Evolutionary conservation across 2,113 vertebrate genomes (phyloP), one percentile per base, ranked within the genome.

Genomic region (Bubalus kerabau): DNA sequence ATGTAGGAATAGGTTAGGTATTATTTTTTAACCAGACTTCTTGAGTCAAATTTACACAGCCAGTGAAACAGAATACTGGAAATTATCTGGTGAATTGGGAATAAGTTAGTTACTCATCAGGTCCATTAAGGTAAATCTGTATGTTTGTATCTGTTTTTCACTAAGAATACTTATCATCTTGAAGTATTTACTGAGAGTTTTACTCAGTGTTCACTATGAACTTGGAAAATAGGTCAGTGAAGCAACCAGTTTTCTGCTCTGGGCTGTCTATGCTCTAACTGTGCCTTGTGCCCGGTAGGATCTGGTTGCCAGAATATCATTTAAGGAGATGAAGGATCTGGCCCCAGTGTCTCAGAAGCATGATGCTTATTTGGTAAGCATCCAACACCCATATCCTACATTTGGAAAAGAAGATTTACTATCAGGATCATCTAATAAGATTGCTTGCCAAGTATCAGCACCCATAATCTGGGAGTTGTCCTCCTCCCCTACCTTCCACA

Each of bases 1-100:
- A 48, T 32, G 85, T 86, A 83, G 28, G 30, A 95, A 88, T 40
- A 62, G 56, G 24, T 24, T 40, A 62, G 60, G 28, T 24, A 50
- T 74, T 96, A 83, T 97, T 96, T 98, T 94, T 92, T 40, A 50
- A 50, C 14, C 16, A 88, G 16, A 13, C 19, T 64, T 90, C 93
- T 74, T 92, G 85, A 62, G 36, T 57, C 10, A 94, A 81, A 23
- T 92, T n/a, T 62, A n/a, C 10, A 54, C 1, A 84, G n/a, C 24
- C 48, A 90, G 19, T 82, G 21, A 96, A 87, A 94, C 19, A 87
- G 32, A 94, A 94, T 60, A 32, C 32, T 94, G 56, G 85, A 93
- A 82, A 59, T 59, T 88, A 86, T 28, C 67, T 84, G 21, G 23
- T 95, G 48, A 96, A 80, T 2, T 56, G 59, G 60, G 24, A 36